Conservation (phyloP, 2,113 vertebrate species). For the Phaethornis superciliosus region DNA sequence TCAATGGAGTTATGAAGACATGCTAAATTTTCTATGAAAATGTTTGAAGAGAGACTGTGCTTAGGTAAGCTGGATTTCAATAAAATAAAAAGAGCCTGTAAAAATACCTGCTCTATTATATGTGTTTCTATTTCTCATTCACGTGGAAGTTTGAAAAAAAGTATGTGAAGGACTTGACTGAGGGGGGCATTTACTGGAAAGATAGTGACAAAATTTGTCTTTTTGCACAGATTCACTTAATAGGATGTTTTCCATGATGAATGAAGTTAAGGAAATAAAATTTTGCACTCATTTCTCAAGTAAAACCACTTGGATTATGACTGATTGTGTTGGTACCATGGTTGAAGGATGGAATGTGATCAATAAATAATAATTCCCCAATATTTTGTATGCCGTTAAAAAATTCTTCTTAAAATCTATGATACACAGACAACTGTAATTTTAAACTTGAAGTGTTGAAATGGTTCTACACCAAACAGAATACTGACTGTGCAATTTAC, state of each 20-base stretch:
- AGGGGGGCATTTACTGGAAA: not conserved
- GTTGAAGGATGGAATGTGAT: not conserved
- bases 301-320: not conserved
- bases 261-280: not conserved
- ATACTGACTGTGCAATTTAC: not conserved
- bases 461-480: not conserved
- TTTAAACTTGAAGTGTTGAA: slow-evolving; percentile 34
- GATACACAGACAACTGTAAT: not conserved
- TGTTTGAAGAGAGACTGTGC: not conserved
- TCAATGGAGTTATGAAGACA: not conserved
- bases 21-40: not conserved
- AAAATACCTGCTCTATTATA: not conserved
- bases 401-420: not conserved
- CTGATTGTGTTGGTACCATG: not conserved
- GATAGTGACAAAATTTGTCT: not conserved
- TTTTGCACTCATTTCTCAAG: not conserved
- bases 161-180: not conserved
- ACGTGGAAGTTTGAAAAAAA: not conserved
- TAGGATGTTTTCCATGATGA: not conserved
- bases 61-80: not conserved
- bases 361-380: slow-evolving; percentile 1
- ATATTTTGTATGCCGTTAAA: not conserved
- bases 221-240: not conserved
- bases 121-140: not conserved
- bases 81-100: not conserved